Percentiles rank a stretch among this genome's conserved stretches.
phyloP scores from a whole-genome alignment of 2,113 vertebrate genomes.

The Globicephala melas region DNA sequence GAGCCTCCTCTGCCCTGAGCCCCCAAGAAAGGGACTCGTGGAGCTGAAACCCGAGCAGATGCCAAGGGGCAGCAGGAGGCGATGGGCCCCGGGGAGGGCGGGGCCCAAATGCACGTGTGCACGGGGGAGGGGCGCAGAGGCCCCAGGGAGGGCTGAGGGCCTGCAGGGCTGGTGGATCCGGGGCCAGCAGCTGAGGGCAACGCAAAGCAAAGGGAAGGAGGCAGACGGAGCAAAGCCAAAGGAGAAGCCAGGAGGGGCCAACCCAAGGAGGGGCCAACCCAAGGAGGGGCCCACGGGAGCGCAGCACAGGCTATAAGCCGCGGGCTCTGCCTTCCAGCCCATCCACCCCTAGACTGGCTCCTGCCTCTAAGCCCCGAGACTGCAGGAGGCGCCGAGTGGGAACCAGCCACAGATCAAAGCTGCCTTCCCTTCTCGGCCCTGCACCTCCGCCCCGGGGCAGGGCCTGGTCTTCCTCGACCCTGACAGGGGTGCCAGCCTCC shows the following conservation, averaged over 20 bases:
- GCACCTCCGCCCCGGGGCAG: background rate
- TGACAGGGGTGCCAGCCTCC: background rate
- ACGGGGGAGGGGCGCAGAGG: fast-evolving
- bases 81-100: background rate
- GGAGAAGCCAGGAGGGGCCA: background rate
- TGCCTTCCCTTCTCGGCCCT: background rate
- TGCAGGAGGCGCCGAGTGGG: background rate
- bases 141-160: no score
- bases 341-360: background rate
- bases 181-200: background rate
- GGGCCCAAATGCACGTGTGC: background rate
- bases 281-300: background rate
- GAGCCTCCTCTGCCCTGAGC: background rate
- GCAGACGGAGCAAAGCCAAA: background rate
- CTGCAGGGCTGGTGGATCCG: background rate
- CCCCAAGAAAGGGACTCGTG: background rate
- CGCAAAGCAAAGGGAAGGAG: background rate
- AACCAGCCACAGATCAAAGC: background rate
- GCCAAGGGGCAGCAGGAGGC: slow-evolving; percentile 58
- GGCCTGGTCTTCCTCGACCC: background rate
- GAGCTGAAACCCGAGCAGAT: slow-evolving; percentile 62
- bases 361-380: background rate
- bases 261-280: background rate
- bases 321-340: background rate
- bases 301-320: fast-evolving